These are phyloP conservation scores for Oryzias curvinotus DNA, from an alignment of 2,113 vertebrate genomes.

Conservation along the genomic window DNA sequence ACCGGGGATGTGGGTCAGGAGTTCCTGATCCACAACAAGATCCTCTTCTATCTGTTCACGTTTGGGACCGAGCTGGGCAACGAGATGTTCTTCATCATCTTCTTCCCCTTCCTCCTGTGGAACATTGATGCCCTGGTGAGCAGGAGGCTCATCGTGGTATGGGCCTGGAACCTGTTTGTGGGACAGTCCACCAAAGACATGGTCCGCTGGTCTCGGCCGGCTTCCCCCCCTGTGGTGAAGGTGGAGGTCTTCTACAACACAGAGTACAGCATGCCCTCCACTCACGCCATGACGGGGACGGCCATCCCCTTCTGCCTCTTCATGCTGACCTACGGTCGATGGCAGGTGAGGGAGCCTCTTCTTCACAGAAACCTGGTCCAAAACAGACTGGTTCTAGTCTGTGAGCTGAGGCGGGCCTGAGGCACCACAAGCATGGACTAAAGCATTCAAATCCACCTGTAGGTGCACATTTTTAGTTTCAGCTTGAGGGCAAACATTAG, in stretches of 20 bases:
- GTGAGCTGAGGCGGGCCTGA: too few relatives aligned
- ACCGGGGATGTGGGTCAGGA: conserved; percentile 87
- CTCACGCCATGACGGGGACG: conserved; percentile 97
- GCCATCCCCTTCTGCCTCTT: conserved; percentile 90
- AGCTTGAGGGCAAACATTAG: too few relatives aligned
- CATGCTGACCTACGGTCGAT: conserved; percentile 90
- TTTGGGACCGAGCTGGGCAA: conserved; percentile 96
- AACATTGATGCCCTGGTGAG: conserved; percentile 92
- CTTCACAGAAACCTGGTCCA: too few relatives aligned
- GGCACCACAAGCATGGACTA: too few relatives aligned
- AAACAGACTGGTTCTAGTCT: too few relatives aligned
- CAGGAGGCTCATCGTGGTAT: conserved; percentile 89
- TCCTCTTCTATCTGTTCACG: conserved; percentile 92
- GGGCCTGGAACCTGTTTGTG: conserved; percentile 96
- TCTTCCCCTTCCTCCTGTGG: conserved; percentile 96
- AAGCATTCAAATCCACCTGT: too few relatives aligned
- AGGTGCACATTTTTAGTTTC: too few relatives aligned
- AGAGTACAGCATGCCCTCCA: conserved; percentile 99
- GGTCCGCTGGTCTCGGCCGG: conserved; percentile 91
- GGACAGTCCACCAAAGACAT: conserved; percentile 98
- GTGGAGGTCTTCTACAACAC: conserved; percentile 98
- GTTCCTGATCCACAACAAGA: conserved; percentile 84
- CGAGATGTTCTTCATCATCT: conserved; percentile 95
- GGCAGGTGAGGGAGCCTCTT: conserved; percentile 83
- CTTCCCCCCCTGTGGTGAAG: conserved; percentile 94